Percentiles rank a stretch among this genome's conserved stretches.
Evolutionary conservation across 2,113 vertebrate genomes (phyloP).

Genomic region (Rhea pennata): DNA sequence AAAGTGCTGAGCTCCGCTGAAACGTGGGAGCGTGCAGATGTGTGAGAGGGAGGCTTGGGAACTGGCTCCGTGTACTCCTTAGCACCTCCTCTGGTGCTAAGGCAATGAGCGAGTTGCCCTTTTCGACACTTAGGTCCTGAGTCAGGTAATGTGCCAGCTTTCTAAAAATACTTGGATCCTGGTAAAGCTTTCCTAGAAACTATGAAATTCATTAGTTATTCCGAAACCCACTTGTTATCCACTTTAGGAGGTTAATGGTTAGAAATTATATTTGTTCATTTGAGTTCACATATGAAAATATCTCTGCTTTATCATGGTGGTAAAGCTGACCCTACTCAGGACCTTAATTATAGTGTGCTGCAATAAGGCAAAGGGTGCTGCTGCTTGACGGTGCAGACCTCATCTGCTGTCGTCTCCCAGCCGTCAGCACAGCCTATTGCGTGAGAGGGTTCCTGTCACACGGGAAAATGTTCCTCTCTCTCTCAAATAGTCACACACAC

Average conservation of each 20-base stretch:
- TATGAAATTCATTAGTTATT: not conserved
- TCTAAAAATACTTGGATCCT: not conserved
- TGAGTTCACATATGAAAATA: constrained; percentile 4
- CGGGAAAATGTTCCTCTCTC: not conserved
- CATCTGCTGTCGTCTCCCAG: not conserved
- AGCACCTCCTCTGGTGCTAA: not conserved
- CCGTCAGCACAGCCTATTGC: not conserved
- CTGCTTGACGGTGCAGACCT: not conserved
- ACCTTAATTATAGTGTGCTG: not conserved
- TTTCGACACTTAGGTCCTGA: not conserved
- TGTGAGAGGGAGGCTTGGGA: not conserved
- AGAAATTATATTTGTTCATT: constrained; percentile 21
- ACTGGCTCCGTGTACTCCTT: not conserved
- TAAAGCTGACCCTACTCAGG: not conserved
- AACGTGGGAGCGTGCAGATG: not conserved
- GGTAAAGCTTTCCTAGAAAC: constrained; percentile 20
- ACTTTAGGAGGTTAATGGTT: not conserved
- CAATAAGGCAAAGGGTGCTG: not conserved
- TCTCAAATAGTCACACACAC: not conserved
- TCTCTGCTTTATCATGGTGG: not conserved
- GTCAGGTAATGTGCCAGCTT: not conserved
- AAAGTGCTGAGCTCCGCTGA: not conserved
- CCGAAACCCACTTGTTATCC: not conserved
- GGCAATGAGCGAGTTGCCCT: not conserved
- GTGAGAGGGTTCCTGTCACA: not conserved